Percentiles rank a stretch among this genome's conserved stretches.
These are phyloP conservation scores for Melanostoma mellinum DNA, from an alignment of 2,888 invertebrate species.

Conservation along the genomic window DNA sequence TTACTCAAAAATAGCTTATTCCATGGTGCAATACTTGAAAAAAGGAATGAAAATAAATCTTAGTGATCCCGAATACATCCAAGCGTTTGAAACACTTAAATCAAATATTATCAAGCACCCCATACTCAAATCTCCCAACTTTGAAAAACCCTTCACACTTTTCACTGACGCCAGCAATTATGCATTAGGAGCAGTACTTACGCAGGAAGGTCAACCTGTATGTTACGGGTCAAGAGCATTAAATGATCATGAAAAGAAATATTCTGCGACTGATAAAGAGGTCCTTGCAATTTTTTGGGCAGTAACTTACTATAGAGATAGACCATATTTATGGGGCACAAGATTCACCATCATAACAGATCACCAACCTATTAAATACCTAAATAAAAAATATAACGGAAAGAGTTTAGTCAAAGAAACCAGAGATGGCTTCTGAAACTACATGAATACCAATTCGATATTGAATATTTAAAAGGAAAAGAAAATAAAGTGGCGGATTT, in stretches of 20 bases:
- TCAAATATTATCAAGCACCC: too few relatives aligned
- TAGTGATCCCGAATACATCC: too few relatives aligned
- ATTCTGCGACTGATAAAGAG: constrained; percentile 5
- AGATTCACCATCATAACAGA: background rate
- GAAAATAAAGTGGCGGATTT: constrained; percentile 6
- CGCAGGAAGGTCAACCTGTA: constrained; percentile 7
- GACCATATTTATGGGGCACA: constrained; percentile 31
- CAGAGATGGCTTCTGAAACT: background rate
- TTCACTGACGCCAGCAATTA: too few relatives aligned
- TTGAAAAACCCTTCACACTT: too few relatives aligned
- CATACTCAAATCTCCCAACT: too few relatives aligned
- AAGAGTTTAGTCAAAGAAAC: background rate
- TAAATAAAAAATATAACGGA: background rate
- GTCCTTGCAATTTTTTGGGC: background rate
- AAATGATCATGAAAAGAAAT: constrained; percentile 11
- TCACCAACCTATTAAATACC: background rate
- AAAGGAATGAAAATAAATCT: too few relatives aligned
- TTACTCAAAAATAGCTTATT: constrained; percentile 40
- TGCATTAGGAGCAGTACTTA: too few relatives aligned
- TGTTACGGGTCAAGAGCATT: constrained; percentile 1
- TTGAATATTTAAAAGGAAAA: background rate
- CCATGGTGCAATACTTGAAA: too few relatives aligned
- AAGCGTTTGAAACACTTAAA: too few relatives aligned
- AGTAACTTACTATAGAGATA: background rate
- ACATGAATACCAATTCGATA: background rate